Base-by-base conservation (phyloP, 64 coral and sea anemone genomes). In the Anthopleura sola region DNA sequence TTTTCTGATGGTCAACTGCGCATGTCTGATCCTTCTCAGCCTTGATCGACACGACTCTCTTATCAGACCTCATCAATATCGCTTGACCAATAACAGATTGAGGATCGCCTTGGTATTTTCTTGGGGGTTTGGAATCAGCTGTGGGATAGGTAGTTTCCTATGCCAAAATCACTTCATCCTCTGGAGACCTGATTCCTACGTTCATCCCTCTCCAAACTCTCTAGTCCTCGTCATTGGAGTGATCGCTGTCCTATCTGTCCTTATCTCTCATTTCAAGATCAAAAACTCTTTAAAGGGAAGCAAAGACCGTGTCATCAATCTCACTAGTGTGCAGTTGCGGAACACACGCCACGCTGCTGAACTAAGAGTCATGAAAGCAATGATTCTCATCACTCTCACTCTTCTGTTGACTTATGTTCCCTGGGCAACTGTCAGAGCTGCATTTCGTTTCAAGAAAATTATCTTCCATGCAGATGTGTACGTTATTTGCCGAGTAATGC, bases 401-500 rank as follows among this genome's bases (percentile, higher is more conserved):
- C 82, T 83, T 31, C 46, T 56, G 32, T 49, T 83, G 17, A 57
- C 82, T 20, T 83, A 83, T 49, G 37, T 83, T 54, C 82, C 82
- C 32, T 83, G 82, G 82, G 82, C 11, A 9, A 49, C 46, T 24
- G 48, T 53, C 47, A 54, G 44, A 28, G 8, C 15, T 83, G 48
- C n/a, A 1, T 83, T 36, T 56, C 32, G 48, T 3, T 15, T 37
- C 29, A 83, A 56, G 55, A 54, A 60, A 2, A 28, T 56, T 8
- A 9, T 38, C 47, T 83, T 83, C 51, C 82, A 60, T 8, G 55
- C 29, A 38, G 82, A 83, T 17, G 50, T 83, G 29, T 83, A 83
- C 51, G 82, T 83, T 29, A 83, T 83, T 24, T 83, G 82, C 34
- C 82, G 82, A 19, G 50, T 56, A 21, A 83, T 83, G 82, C 55